Conservation (phyloP, 53 echinoderm and acorn worm genomes). For the Actinopyga echinites region DNA sequence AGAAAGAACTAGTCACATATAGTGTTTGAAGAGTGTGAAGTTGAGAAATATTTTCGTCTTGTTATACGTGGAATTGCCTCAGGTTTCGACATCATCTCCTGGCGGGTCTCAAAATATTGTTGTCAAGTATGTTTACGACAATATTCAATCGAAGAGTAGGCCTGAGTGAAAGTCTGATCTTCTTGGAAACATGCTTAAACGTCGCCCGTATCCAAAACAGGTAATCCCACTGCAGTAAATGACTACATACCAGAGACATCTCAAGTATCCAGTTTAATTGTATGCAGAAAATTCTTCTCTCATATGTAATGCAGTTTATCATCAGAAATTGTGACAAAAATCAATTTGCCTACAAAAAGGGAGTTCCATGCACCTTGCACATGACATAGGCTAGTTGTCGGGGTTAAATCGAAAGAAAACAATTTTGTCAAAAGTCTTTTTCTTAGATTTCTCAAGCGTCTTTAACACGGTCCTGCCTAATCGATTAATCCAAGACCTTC, state of each 20-base stretch:
- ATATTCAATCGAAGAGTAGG: neutral
- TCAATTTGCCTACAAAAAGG: constrained; percentile 5
- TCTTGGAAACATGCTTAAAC: neutral
- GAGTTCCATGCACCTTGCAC: neutral
- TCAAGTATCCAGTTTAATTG: neutral
- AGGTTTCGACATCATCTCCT: neutral
- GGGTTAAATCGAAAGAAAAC: neutral
- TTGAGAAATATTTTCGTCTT: neutral
- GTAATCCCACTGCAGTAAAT: neutral
- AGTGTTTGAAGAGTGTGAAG: neutral
- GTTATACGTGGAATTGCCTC: neutral
- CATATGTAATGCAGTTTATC: neutral
- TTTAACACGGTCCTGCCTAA: neutral
- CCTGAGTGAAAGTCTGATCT: neutral
- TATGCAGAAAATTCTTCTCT: constrained; percentile 11
- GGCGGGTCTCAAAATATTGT: neutral
- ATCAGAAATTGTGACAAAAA: neutral
- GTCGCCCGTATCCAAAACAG: neutral
- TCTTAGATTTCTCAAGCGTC: too few relatives aligned
- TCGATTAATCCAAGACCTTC: neutral
- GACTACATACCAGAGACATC: constrained; percentile 5
- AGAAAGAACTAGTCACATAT: neutral
- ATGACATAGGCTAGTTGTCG: neutral
- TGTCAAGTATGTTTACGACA: neutral
- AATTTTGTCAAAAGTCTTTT: neutral